A percentile compares a stretch with the other conserved stretches of the same genome.
Evolutionary conservation across 2,888 invertebrate genomes (phyloP).

Genomic region (Anthophora plumipes): DNA sequence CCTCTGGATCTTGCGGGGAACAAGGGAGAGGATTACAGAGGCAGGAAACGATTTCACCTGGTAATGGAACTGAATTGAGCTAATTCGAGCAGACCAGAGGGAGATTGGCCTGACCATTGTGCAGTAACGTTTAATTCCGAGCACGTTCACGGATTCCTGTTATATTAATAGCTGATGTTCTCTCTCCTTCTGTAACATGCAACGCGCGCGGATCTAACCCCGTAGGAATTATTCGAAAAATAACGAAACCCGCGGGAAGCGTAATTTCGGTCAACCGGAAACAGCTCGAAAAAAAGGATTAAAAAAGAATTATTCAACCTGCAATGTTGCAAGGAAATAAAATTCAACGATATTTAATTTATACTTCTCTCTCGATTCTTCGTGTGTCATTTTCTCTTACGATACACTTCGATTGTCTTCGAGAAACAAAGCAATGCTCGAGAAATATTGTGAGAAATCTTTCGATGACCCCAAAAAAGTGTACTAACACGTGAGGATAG

Average conservation of each 20-base stretch:
- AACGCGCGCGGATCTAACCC: slow-evolving; percentile 3
- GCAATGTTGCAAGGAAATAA: not conserved
- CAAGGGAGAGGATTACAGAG: not conserved
- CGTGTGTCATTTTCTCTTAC: no score
- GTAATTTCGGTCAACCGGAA: slow-evolving; percentile 20
- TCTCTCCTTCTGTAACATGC: no score
- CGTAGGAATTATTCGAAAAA: slow-evolving; percentile 36
- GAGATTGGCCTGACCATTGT: slow-evolving; percentile 6
- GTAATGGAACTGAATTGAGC: slow-evolving; percentile 16
- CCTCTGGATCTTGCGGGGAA: not conserved
- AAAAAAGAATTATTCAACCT: not conserved
- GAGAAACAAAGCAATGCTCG: no score
- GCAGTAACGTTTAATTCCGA: slow-evolving; percentile 42
- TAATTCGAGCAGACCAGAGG: slow-evolving; percentile 7
- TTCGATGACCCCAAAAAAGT: no score
- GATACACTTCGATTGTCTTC: no score
- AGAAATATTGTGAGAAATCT: no score
- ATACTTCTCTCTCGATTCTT: not conserved
- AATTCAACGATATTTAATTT: not conserved
- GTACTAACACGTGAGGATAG: no score
- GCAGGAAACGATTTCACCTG: not conserved
- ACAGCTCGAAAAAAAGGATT: not conserved
- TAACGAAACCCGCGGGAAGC: not conserved
- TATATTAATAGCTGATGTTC: slow-evolving; percentile 46
- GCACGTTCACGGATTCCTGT: slow-evolving; percentile 29